Conservation (phyloP, 2,797 vertebrate species). For the Benthosema pterotum region DNA sequence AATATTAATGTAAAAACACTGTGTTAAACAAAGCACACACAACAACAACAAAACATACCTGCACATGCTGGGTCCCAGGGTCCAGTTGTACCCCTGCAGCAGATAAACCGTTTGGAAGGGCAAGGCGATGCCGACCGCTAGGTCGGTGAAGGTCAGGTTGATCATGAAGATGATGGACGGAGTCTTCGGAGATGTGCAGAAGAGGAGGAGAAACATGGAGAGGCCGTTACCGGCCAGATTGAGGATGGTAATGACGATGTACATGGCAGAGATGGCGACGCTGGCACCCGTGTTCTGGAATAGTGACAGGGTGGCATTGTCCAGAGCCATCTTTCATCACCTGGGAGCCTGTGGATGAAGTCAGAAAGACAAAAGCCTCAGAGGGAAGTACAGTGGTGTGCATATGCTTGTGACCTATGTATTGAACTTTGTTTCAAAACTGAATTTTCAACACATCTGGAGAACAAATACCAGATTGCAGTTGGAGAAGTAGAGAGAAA, state of each 20-base stretch:
- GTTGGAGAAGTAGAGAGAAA: too few species aligned
- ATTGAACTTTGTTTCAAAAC: background rate
- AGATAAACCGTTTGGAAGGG: constrained; percentile 93
- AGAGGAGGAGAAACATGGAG: constrained; percentile 89
- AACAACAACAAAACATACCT: constrained; percentile 57
- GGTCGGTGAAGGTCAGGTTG: constrained; percentile 90
- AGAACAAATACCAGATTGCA: background rate
- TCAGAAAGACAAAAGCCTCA: constrained; percentile 17
- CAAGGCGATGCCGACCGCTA: constrained; percentile 83
- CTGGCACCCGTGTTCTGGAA: constrained; percentile 71
- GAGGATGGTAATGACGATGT: constrained; percentile 80
- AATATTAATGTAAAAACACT: too few species aligned
- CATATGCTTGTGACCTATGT: background rate
- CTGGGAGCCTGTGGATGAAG: constrained; percentile 29
- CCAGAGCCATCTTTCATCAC: constrained; percentile 68
- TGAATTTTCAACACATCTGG: background rate
- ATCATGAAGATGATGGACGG: constrained; percentile 94
- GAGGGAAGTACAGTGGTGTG: background rate
- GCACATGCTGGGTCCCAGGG: constrained; percentile 81
- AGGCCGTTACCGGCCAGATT: constrained; percentile 88
- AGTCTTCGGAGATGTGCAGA: constrained; percentile 85
- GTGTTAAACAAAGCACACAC: too few species aligned
- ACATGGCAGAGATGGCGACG: constrained; percentile 78
- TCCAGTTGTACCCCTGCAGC: constrained; percentile 83
- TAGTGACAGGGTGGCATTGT: constrained; percentile 82